A percentile compares a stretch with the other conserved stretches of the same genome.
Evolutionary conservation across 2,797 vertebrate species (phyloP).

Genomic region (Phalloptychus januarius): DNA sequence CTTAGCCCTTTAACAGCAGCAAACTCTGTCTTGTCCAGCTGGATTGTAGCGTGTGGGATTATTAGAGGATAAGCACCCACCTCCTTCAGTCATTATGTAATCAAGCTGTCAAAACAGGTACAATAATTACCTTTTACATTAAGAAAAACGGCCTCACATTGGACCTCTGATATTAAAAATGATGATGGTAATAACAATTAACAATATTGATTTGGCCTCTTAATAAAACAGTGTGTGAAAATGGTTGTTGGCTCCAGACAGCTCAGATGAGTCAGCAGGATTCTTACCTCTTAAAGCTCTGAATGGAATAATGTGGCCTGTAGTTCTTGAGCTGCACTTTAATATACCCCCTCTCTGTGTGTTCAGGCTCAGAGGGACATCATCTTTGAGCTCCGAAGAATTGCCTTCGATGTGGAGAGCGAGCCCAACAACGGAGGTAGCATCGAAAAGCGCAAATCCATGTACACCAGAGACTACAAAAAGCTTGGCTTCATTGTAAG

Average conservation of each 20-base stretch:
- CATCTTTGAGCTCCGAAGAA: conserved; percentile 96
- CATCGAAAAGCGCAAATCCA: conserved; percentile 97
- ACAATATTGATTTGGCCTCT: conserved; percentile 16
- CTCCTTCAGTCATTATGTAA: background rate
- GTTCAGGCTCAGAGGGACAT: conserved; percentile 95
- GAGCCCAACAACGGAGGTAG: conserved; percentile 93
- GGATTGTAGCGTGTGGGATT: background rate
- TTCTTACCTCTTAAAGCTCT: conserved; percentile 34
- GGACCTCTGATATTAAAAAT: background rate
- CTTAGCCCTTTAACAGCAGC: background rate
- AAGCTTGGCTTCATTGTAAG: conserved; percentile 98
- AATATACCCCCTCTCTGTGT: conserved; percentile 38
- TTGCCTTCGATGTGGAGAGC: conserved; percentile 93
- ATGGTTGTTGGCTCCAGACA: conserved; percentile 33
- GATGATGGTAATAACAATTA: background rate
- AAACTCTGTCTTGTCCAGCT: background rate
- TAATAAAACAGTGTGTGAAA: conserved; percentile 31
- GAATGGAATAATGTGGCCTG: conserved; percentile 22
- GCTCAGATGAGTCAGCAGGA: conserved; percentile 23
- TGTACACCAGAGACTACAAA: conserved; percentile 99
- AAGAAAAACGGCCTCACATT: background rate
- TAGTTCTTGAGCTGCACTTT: conserved; percentile 12
- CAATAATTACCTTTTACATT: background rate
- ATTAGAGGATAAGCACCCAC: background rate
- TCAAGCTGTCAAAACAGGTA: background rate